Base-by-base conservation (phyloP, 2,797 vertebrate species). In the Zenarchopterus dispar region DNA sequence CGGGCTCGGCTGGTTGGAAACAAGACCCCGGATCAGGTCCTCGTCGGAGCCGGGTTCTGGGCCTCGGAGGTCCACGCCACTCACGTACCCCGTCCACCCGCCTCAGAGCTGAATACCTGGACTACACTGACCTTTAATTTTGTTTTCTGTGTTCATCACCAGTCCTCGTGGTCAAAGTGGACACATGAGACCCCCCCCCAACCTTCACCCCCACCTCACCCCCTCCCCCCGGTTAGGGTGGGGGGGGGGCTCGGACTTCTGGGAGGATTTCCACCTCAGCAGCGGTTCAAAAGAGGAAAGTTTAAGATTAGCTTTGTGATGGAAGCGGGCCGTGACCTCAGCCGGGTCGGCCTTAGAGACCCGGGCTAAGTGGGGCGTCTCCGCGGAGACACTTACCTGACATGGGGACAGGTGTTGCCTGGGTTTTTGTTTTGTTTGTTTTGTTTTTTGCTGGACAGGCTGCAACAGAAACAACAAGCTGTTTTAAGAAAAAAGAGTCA, bases 201-300 rank as follows among this genome's bases (percentile, higher is more conserved):
- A n/a, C n/a, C n/a, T n/a, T n/a, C n/a, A n/a, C n/a, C n/a, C n/a
- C n/a, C n/a, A n/a, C n/a, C n/a, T n/a, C n/a, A n/a, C n/a, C n/a
- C n/a, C n/a, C n/a, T n/a, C n/a, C n/a, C n/a, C n/a, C n/a, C n/a
- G n/a, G n/a, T n/a, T n/a, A n/a, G n/a, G n/a, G n/a, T n/a, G n/a
- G n/a, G n/a, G n/a, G n/a, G n/a, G n/a, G 67, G 70, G 48, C 84
- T 65, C n/a, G 67, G 73, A 74, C 77, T 73, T 81, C 78, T 84
- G 78, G 61, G 82, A 78, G 63, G 81, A n/a, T 55, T 83, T 82
- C 80, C 73, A 80, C 42, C 62, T 65, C 70, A 58, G 73, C 70
- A 58, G 73, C 70, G 75, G 70, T 72, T 88, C 84, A 82, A 84
- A 86, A 89, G 85, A 81, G 86, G 84, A 88, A 88, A 84, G 82